Base-by-base conservation (phyloP, 1,140 invertebrate genomes). In the Sminthurides bifidus region DNA sequence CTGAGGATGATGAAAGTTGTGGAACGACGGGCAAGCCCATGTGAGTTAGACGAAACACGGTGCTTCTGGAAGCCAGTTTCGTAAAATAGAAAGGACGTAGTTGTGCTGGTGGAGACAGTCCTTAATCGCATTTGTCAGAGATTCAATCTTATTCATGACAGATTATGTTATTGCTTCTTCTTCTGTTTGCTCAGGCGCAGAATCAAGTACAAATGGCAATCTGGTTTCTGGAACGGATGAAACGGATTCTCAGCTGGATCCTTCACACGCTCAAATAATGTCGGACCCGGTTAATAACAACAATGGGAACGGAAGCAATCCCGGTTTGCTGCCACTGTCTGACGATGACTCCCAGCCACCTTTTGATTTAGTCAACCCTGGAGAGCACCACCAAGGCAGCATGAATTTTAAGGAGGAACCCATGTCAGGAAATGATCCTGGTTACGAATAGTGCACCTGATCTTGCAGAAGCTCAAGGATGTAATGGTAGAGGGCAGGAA, bases 391-490 rank as follows among this genome's bases (percentile, higher is more conserved):
- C 59, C 67, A 68, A 6, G 63, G 63, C 17, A 49, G 38, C 35
- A 68, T 72, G 40, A 63, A 67, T 31, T 73, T 74, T 57, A 74
- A 74, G 61, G 69, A 71, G 61, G 72, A 74, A 60, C 71, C 70
- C 4, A 64, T 69, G n/a, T 63, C 72, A 50, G 70, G 72, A 54
- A 63, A 59, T 35, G 71, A 72, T 58, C 65, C 48, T 52, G 59
- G 48, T 24, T 65, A 62, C 54, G 59, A 64, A 54, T 67, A 63
- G 50, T n/a, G n/a, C n/a, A n/a, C n/a, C n/a, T n/a, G n/a, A n/a
- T n/a, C n/a, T n/a, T n/a, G n/a, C n/a, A n/a, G n/a, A n/a, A n/a
- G n/a, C n/a, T n/a, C n/a, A n/a, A n/a, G n/a, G n/a, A n/a, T n/a
- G n/a, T n/a, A n/a, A n/a, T n/a, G n/a, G n/a, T n/a, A n/a, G n/a